Conservation (phyloP, 2,113 vertebrate genomes). For the Oryzias curvinotus region DNA sequence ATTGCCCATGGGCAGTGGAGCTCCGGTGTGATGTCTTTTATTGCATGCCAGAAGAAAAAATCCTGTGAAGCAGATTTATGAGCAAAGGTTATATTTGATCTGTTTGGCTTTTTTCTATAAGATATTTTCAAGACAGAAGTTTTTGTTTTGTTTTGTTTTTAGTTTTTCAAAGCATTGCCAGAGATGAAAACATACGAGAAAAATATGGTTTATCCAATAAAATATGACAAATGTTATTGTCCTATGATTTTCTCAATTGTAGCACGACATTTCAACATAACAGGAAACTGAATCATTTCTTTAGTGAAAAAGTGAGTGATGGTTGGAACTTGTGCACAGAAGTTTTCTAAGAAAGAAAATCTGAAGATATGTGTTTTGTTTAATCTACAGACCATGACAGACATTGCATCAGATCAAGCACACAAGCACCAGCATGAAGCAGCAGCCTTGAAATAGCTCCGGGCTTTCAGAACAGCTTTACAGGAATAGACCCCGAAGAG, state of each 20-base stretch:
- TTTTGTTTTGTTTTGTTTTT: too few relatives aligned
- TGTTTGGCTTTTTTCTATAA: too few relatives aligned
- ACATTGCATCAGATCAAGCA: constrained; percentile 14
- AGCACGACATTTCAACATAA: background rate
- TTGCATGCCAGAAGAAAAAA: background rate
- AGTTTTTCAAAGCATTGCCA: too few relatives aligned
- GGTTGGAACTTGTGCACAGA: background rate
- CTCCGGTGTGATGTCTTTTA: background rate
- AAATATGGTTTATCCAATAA: too few relatives aligned
- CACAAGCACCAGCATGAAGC: constrained; percentile 19
- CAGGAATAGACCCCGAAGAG: constrained; percentile 2
- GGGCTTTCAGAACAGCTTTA: constrained; percentile 30
- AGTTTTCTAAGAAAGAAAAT: background rate
- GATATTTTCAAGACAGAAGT: too few relatives aligned
- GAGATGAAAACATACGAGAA: too few relatives aligned
- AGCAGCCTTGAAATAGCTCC: constrained; percentile 37
- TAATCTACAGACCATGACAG: constrained; percentile 2
- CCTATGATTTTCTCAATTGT: too few relatives aligned
- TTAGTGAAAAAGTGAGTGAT: too few relatives aligned
- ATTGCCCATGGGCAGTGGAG: background rate
- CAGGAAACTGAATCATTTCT: background rate
- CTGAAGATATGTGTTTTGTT: background rate
- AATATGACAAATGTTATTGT: too few relatives aligned
- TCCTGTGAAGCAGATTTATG: background rate
- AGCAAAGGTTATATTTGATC: constrained; percentile 13